phyloP scores from a whole-genome alignment of 2,888 invertebrate genomes.

The Cylloceria caligata region DNA sequence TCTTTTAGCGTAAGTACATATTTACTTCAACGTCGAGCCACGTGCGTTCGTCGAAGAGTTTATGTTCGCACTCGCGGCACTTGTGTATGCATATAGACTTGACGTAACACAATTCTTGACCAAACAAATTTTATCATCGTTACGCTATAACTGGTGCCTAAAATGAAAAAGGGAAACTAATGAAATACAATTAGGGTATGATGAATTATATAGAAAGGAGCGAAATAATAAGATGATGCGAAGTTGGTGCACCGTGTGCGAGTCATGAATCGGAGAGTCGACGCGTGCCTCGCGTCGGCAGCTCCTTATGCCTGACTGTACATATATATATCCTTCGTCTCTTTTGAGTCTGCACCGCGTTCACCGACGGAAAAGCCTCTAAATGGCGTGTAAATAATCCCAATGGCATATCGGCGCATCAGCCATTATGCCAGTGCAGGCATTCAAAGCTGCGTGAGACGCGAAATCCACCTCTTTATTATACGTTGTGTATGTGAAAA shows the following conservation, averaged over 20 bases:
- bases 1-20: background rate
- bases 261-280: constrained; percentile 37
- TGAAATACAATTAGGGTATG: background rate
- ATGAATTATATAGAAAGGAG: background rate
- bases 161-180: background rate
- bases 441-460: constrained; percentile 61
- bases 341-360: constrained; percentile 49
- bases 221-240: constrained; percentile 14
- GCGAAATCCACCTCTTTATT: constrained; percentile 67
- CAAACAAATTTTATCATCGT: background rate
- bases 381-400: constrained; percentile 71
- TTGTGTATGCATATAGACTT: background rate
- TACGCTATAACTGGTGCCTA: background rate
- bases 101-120: background rate
- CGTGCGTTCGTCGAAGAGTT: constrained; percentile 12
- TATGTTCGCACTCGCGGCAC: background rate
- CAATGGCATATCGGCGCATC: constrained; percentile 66
- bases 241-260: constrained; percentile 28
- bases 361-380: constrained; percentile 63
- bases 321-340: constrained; percentile 35
- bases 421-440: constrained; percentile 50
- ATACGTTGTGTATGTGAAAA: constrained; percentile 38
- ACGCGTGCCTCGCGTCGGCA: constrained; percentile 58
- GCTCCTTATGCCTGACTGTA: constrained; percentile 27
- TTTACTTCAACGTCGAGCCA: background rate